Percentiles rank a stretch among this genome's conserved stretches.
phyloP scores from a whole-genome alignment of 2,888 invertebrate genomes.

The Sclerodermus sp. region DNA sequence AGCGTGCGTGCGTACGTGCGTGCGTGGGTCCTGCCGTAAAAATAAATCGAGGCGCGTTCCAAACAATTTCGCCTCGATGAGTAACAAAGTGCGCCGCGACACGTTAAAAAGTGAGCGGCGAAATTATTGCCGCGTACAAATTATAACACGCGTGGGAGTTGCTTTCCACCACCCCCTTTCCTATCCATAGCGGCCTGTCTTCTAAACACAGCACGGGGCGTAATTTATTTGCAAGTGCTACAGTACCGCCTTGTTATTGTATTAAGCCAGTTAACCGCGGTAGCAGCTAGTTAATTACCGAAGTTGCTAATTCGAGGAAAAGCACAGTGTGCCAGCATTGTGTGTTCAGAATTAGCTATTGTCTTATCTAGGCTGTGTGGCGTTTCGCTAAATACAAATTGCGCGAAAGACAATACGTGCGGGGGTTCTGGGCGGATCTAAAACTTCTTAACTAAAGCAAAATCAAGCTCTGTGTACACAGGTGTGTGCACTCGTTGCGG shows the following conservation, averaged over 20 bases:
- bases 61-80: no score
- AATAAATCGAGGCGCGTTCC: no score
- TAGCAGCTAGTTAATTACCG: constrained; percentile 34
- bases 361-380: neutral
- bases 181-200: neutral
- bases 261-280: constrained; percentile 33
- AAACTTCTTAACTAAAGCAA: no score
- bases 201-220: neutral
- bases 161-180: neutral
- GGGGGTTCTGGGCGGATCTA: no score
- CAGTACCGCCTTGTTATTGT: constrained; percentile 45
- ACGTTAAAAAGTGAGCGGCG: neutral
- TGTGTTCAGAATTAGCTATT: neutral
- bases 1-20: no score
- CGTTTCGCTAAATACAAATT: neutral
- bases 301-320: constrained; percentile 31
- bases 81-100: no score
- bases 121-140: neutral
- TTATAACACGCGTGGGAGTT: neutral
- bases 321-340: neutral
- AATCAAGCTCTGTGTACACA: no score
- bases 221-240: constrained; percentile 42
- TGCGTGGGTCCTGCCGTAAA: no score
- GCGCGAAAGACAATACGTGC: constrained; percentile 15
- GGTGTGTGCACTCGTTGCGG: no score